A percentile compares a stretch with the other conserved stretches of the same genome.
Evolutionary conservation across 2,797 vertebrate genomes (phyloP).

Genomic region (Paramormyrops hopkinsi): DNA sequence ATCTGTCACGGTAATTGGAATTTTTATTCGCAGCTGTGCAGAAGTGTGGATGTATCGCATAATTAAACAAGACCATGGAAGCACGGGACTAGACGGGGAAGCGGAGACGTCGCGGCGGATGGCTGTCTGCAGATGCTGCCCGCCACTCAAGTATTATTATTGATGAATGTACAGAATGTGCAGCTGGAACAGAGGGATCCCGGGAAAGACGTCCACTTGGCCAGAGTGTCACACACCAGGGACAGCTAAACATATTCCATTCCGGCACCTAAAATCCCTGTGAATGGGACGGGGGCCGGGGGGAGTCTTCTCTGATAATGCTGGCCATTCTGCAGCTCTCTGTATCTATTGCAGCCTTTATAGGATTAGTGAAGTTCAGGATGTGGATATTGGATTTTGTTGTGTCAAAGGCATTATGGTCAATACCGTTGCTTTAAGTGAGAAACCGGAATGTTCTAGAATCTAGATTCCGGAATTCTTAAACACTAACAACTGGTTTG

Average conservation of each 20-base stretch:
- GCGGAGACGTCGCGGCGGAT: too few relatives aligned
- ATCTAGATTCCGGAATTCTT: not conserved
- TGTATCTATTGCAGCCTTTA: not conserved
- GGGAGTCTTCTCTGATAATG: not conserved
- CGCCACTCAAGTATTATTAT: not conserved
- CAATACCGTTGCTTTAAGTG: not conserved
- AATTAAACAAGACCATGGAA: not conserved
- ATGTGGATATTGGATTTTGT: not conserved
- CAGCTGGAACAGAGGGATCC: not conserved
- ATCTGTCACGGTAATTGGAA: constrained; percentile 14
- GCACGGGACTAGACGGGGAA: not conserved
- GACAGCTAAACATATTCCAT: not conserved
- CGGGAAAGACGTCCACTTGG: not conserved
- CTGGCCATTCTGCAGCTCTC: not conserved
- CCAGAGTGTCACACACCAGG: not conserved
- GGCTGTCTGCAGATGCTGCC: not conserved
- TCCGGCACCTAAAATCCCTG: not conserved
- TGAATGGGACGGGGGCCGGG: not conserved
- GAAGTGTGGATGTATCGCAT: constrained; percentile 4
- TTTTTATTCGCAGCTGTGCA: not conserved
- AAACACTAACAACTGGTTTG: not conserved
- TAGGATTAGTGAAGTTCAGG: not conserved
- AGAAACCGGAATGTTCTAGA: not conserved
- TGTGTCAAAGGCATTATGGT: not conserved
- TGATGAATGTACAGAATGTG: not conserved